phyloP scores from a whole-genome alignment of 23 tunicate genomes.

The Pegea sp. region DNA sequence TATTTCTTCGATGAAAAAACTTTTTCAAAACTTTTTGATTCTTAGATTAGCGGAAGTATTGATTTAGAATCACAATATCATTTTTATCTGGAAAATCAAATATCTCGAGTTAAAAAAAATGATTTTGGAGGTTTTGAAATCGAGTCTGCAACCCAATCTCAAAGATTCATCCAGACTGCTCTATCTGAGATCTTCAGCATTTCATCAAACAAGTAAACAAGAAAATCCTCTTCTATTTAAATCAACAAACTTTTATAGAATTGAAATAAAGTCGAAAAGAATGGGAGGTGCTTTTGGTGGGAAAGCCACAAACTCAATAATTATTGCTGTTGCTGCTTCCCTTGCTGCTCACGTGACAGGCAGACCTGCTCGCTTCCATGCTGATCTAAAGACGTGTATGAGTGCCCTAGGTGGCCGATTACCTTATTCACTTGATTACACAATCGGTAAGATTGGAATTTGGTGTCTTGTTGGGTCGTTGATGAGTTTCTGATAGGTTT shows the following conservation, averaged over 20 bases:
- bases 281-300: conserved; percentile 94
- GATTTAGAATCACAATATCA: conserved; percentile 54
- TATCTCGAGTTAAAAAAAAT: conserved; percentile 16
- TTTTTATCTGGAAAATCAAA: conserved; percentile 76
- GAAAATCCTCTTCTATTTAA: too few species aligned
- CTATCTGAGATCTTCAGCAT: conserved; percentile 22
- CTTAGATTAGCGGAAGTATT: conserved; percentile 9
- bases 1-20: not conserved
- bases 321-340: conserved; percentile 37
- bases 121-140: conserved; percentile 61
- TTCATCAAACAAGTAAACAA: conserved; percentile 17
- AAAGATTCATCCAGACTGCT: conserved; percentile 11
- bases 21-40: not conserved
- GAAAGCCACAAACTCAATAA: conserved; percentile 36
- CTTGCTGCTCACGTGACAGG: conserved; percentile 48
- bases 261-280: conserved; percentile 38
- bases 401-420: conserved; percentile 33
- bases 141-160: conserved; percentile 44
- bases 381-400: conserved; percentile 58
- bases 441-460: conserved; percentile 21
- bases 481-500: conserved; percentile 5
- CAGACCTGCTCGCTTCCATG: conserved; percentile 42
- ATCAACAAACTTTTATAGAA: conserved; percentile 18
- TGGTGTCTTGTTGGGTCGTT: not conserved
- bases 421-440: conserved; percentile 27